Conservation (phyloP, 2,113 vertebrate species). For the Siphamia tubifer region DNA sequence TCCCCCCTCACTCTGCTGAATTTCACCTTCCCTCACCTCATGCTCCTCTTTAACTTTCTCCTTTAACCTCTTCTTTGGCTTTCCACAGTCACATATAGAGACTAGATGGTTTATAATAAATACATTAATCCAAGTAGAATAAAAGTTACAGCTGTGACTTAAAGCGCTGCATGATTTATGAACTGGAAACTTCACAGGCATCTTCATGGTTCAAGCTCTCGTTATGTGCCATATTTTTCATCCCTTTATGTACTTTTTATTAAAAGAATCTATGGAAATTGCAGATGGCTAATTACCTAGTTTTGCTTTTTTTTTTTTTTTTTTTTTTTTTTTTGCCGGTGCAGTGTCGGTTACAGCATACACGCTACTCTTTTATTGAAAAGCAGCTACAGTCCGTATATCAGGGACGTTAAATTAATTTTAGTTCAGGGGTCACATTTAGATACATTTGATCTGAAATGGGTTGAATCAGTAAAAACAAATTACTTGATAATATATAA, state of each 20-base stretch:
- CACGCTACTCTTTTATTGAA: background rate
- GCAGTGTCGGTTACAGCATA: background rate
- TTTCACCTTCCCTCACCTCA: background rate
- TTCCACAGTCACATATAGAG: background rate
- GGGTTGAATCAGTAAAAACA: too few species aligned
- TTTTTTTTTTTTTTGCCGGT: background rate
- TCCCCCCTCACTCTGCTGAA: background rate
- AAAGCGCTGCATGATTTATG: slow-evolving; percentile 41
- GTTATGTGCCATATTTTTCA: background rate
- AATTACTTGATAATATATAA: too few species aligned
- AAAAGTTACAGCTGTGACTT: slow-evolving; percentile 17
- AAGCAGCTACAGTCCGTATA: too few species aligned
- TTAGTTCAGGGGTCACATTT: too few species aligned
- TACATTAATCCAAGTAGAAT: slow-evolving; percentile 47
- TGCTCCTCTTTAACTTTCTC: background rate
- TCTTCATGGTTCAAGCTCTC: slow-evolving; percentile 10
- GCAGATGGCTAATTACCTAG: slow-evolving; percentile 8
- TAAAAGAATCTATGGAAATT: background rate
- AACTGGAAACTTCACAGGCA: slow-evolving; percentile 28
- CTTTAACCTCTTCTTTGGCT: too few species aligned
- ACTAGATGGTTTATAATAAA: slow-evolving; percentile 31
- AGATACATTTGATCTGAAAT: too few species aligned
- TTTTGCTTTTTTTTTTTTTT: background rate
- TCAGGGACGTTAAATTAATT: too few species aligned
- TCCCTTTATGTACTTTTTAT: background rate